phyloP scores from a whole-genome alignment of 1,140 invertebrate genomes.

The Leptopilina boulardi region DNA sequence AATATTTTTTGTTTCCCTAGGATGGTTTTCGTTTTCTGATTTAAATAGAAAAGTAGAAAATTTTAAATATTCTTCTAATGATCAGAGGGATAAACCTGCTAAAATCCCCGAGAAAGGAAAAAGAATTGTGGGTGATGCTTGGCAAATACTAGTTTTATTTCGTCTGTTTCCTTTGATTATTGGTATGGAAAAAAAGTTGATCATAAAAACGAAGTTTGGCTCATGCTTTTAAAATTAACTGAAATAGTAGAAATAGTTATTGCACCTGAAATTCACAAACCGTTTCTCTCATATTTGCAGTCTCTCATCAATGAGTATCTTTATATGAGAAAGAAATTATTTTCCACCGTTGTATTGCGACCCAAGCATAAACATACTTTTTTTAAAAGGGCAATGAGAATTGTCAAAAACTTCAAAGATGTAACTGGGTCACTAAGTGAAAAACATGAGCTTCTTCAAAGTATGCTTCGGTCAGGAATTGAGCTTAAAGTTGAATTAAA shows the following conservation, averaged over 20 bases:
- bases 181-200: neutral
- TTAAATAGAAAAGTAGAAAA: conserved; percentile 32
- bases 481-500: too few species aligned
- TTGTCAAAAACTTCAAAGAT: neutral
- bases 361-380: conserved; percentile 32
- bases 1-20: conserved; percentile 40
- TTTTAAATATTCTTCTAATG: neutral
- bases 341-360: neutral
- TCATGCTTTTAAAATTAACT: conserved; percentile 18
- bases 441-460: neutral
- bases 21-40: conserved; percentile 18
- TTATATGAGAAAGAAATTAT: conserved; percentile 13
- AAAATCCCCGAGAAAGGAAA: neutral
- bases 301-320: neutral
- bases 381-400: neutral
- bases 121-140: conserved; percentile 6
- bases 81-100: neutral
- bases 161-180: conserved; percentile 22
- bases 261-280: conserved; percentile 11
- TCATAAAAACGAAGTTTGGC: conserved; percentile 31
- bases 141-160: conserved; percentile 26
- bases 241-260: conserved; percentile 20
- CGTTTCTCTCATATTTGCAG: conserved; percentile 6
- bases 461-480: neutral
- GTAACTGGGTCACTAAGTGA: neutral